phyloP scores from a whole-genome alignment of 1,140 invertebrate species.

The Battus philenor region DNA sequence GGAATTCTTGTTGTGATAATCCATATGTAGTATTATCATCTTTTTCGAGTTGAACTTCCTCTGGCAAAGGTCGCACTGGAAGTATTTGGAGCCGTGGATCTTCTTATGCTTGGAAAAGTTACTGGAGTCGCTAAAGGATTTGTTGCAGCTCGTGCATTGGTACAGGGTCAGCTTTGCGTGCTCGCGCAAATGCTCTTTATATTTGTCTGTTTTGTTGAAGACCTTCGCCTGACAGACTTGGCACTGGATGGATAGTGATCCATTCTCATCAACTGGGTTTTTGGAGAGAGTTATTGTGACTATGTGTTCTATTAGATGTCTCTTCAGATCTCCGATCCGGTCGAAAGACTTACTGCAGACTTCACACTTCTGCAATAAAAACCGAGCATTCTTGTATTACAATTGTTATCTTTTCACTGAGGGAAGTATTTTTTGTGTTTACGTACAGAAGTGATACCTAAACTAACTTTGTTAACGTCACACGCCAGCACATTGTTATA shows the following conservation, averaged over 20 bases:
- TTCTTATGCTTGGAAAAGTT: slow-evolving; percentile 75
- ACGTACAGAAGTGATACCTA: neutral
- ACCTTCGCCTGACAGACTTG: slow-evolving; percentile 52
- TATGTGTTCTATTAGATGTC: slow-evolving; percentile 71
- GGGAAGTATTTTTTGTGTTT: neutral
- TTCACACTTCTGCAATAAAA: slow-evolving; percentile 52
- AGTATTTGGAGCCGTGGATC: slow-evolving; percentile 58
- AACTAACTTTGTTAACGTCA: neutral
- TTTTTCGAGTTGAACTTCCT: slow-evolving; percentile 72
- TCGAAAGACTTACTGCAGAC: slow-evolving; percentile 68
- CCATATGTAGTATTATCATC: slow-evolving; percentile 68
- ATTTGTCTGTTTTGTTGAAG: slow-evolving; percentile 59
- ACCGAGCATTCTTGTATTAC: neutral
- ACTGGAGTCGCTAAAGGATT: slow-evolving; percentile 71
- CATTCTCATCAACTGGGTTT: slow-evolving; percentile 45
- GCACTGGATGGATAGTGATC: slow-evolving; percentile 55
- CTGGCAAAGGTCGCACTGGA: slow-evolving; percentile 66
- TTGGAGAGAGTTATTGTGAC: slow-evolving; percentile 54
- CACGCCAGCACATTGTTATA: neutral
- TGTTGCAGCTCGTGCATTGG: slow-evolving; percentile 69
- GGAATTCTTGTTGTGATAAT: slow-evolving; percentile 55
- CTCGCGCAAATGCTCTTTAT: slow-evolving; percentile 66
- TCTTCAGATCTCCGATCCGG: slow-evolving; percentile 62
- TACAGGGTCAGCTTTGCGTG: slow-evolving; percentile 70
- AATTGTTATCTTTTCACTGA: neutral